These are phyloP conservation scores for Gonatopus flavifemur DNA, from an alignment of 1,140 invertebrate species.

Conservation along the genomic window DNA sequence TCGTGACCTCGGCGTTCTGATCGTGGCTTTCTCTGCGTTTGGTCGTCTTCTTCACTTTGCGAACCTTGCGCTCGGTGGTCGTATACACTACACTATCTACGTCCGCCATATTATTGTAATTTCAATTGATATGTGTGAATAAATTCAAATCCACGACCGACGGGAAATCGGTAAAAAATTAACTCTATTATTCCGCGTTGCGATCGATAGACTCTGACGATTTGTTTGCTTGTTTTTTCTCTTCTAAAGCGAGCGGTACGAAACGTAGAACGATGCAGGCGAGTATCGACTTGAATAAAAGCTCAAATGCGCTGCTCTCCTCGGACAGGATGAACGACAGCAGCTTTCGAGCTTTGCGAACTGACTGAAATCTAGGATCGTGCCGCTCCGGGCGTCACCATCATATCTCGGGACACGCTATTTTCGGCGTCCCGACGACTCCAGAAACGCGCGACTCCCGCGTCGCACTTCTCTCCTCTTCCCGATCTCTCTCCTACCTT, in stretches of 20 bases:
- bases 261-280: not conserved
- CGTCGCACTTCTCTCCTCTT: constrained; percentile 19
- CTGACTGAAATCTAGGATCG: constrained; percentile 60
- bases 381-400: constrained; percentile 53
- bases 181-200: constrained; percentile 6
- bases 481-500: constrained; percentile 30
- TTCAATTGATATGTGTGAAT: no score
- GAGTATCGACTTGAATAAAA: not conserved
- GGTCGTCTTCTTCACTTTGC: constrained; percentile 85
- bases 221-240: constrained; percentile 1
- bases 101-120: constrained; percentile 76
- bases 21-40: constrained; percentile 76
- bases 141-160: no score
- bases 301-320: not conserved
- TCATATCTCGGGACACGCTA: constrained; percentile 58
- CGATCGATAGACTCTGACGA: constrained; percentile 4
- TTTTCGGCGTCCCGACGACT: constrained; percentile 58
- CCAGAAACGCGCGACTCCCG: constrained; percentile 47
- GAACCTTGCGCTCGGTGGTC: constrained; percentile 81
- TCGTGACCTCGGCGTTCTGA: constrained; percentile 72
- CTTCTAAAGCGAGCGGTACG: no score
- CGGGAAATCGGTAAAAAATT: no score
- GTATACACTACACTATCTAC: constrained; percentile 83
- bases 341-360: constrained; percentile 56
- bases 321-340: constrained; percentile 9